phyloP scores from a whole-genome alignment of 2,113 vertebrate genomes.

The Semicossyphus pulcher region DNA sequence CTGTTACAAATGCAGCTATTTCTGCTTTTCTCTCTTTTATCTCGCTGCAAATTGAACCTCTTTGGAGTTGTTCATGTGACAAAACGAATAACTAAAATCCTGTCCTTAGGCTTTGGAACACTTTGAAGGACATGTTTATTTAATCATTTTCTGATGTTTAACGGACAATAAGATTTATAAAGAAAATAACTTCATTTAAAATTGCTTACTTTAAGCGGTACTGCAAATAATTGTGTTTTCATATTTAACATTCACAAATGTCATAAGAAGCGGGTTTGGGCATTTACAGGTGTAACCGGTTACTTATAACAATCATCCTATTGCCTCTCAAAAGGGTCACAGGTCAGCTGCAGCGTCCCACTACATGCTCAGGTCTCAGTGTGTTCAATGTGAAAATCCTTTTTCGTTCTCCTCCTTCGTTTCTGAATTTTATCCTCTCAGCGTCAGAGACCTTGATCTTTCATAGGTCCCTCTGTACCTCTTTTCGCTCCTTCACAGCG shows the following conservation, averaged over 20 bases:
- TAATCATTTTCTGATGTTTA: too few species aligned
- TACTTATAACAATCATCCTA: not conserved
- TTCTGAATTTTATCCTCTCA: too few species aligned
- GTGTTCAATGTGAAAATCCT: not conserved
- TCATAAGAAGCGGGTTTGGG: too few species aligned
- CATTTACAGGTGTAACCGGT: not conserved
- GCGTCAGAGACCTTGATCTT: constrained; percentile 47
- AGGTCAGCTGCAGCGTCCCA: constrained; percentile 26
- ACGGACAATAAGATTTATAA: too few species aligned
- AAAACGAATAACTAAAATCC: not conserved
- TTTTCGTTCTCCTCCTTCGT: not conserved
- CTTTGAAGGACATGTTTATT: not conserved
- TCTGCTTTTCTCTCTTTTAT: not conserved
- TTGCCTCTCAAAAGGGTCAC: constrained; percentile 36
- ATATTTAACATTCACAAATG: not conserved
- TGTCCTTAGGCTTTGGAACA: not conserved
- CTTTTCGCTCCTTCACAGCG: not conserved
- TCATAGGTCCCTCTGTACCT: constrained; percentile 34
- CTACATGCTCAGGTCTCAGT: not conserved
- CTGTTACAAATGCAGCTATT: not conserved
- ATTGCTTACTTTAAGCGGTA: accelerated
- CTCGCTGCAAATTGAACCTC: not conserved
- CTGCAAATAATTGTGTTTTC: not conserved
- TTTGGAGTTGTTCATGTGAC: not conserved
- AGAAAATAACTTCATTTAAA: too few species aligned